Percentiles rank a stretch among this genome's conserved stretches.
Conservation (phyloP, 2,113 vertebrate species). For the Bolborhynchus lineola region DNA sequence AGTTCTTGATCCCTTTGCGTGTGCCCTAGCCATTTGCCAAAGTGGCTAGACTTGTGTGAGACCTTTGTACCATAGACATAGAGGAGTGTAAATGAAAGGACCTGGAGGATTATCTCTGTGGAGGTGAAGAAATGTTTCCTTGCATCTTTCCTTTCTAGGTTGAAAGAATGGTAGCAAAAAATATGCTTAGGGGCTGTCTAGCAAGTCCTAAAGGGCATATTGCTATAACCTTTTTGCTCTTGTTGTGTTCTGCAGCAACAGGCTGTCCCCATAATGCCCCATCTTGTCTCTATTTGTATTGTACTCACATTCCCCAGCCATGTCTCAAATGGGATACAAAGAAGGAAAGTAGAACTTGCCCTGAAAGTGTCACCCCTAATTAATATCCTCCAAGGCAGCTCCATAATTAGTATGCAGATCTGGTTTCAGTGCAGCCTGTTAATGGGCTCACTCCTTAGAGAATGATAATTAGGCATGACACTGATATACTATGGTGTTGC, state of each 20-base stretch:
- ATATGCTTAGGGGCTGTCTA: neutral
- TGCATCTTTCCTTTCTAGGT: neutral
- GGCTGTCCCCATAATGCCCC: neutral
- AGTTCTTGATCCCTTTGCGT: neutral
- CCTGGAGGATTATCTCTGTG: neutral
- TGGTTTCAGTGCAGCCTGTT: slow-evolving; percentile 66
- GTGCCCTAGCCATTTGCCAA: neutral
- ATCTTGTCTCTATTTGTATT: slow-evolving; percentile 50
- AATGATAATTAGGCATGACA: slow-evolving; percentile 56
- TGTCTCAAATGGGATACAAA: slow-evolving; percentile 53
- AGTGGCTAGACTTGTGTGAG: neutral
- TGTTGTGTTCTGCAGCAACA: neutral
- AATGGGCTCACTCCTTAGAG: slow-evolving; percentile 67
- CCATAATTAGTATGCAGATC: slow-evolving; percentile 73
- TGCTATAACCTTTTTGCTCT: neutral
- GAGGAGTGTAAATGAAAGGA: neutral
- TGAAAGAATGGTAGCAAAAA: neutral
- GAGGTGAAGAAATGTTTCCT: neutral
- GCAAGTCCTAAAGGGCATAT: neutral
- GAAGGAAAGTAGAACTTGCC: slow-evolving; percentile 69
- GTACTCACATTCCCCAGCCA: slow-evolving; percentile 27
- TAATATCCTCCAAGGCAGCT: slow-evolving; percentile 73
- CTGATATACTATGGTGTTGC: slow-evolving; percentile 49
- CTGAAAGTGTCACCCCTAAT: slow-evolving; percentile 80
- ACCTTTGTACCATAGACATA: neutral